Base-by-base conservation (phyloP, 2,888 invertebrate genomes). In the Diadegma fenestrale region DNA sequence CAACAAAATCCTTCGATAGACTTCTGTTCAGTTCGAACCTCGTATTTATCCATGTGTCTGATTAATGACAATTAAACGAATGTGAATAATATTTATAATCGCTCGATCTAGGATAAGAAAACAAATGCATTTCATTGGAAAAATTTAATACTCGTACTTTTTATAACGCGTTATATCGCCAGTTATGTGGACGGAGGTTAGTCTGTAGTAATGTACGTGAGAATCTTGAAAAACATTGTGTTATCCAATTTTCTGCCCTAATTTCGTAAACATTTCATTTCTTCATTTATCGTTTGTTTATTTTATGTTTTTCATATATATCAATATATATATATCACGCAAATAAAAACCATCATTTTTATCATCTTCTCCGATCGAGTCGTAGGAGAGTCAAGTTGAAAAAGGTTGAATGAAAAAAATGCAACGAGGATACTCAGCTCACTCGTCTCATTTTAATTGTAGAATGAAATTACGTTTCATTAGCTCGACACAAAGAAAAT, bases 141-240 rank as follows among this genome's bases (percentile, higher is more conserved):
- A 79, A 78, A 84, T 89, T 86, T 89, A 91, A 91, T 90, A 91
- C 91, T 91, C 90, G 87, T 88, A 82, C 87, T 86, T 86, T 88
- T 89, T 88, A 87, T 87, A 87, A 86, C 84, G 81, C 88, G 87
- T 82, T 86, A 68, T 82, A 88, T 84, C 82, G 84, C 84, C 80
- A 78, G 77, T 80, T 66, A 78, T 80, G 71, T 80, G 83, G 71
- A 76, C 72, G 81, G 79, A 72, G 58, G 43, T 69, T 83, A 87
- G 81, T 75, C 64, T 80, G 76, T 80, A 82, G 78, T 33, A 54
- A 80, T 82, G 82, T 85, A 76, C 63, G 64, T 61, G 63, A 43
- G 54, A 75, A 76, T 83, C 66, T 80, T 51, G 63, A 76, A 61
- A 17, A 37, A 68, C 48, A 64, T 64, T 33, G 51, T 61, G 19